Conservation (phyloP, 2,888 invertebrate species). For the Mythimna albipuncta region DNA sequence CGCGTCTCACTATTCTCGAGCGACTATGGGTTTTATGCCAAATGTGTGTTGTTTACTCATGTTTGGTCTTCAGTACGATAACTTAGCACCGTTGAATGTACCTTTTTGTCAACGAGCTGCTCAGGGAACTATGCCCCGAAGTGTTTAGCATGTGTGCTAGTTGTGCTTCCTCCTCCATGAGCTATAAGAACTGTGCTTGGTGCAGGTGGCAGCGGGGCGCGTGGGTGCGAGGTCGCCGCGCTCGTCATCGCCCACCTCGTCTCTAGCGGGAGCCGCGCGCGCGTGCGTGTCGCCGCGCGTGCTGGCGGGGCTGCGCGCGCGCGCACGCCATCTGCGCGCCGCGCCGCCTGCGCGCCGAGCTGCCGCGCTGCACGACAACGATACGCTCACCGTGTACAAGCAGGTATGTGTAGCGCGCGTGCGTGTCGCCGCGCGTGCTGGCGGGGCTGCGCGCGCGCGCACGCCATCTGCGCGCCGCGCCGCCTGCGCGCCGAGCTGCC, state of each 20-base stretch:
- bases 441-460: constrained; percentile 83
- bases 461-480: constrained; percentile 64
- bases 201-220: constrained; percentile 73
- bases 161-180: too few species aligned
- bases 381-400: constrained; percentile 55
- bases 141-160: too few species aligned
- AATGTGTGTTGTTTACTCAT: too few species aligned
- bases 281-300: constrained; percentile 92
- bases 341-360: constrained; percentile 95
- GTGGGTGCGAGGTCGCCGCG: constrained; percentile 39
- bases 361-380: constrained; percentile 91
- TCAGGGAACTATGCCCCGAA: too few species aligned
- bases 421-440: constrained; percentile 93
- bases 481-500: constrained; percentile 95
- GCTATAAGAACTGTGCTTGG: neutral
- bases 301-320: constrained; percentile 87
- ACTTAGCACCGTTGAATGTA: too few species aligned
- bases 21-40: too few species aligned
- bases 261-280: constrained; percentile 23
- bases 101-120: too few species aligned
- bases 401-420: constrained; percentile 63
- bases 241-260: neutral
- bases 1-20: too few species aligned
- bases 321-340: neutral
- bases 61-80: too few species aligned